phyloP scores from a whole-genome alignment of 1,140 invertebrate genomes.

The Luehdorfia chinensis region DNA sequence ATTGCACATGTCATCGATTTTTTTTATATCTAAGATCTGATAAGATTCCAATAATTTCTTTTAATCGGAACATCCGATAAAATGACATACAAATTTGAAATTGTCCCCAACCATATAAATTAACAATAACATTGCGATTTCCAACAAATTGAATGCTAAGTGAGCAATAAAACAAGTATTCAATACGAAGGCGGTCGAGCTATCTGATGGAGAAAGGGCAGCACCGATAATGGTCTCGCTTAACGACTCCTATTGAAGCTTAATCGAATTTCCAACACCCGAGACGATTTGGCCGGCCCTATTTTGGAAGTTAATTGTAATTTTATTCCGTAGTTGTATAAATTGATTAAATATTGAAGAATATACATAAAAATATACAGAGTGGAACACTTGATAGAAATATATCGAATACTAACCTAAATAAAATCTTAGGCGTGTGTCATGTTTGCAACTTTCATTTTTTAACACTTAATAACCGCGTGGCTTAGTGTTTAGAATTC shows the following conservation, averaged over 20 bases:
- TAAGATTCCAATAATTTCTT: no score
- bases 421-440: neutral
- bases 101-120: no score
- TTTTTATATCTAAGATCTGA: no score
- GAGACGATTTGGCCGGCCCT: neutral
- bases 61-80: no score
- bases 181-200: neutral
- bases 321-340: no score
- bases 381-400: neutral
- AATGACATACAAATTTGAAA: no score
- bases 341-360: no score
- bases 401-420: neutral
- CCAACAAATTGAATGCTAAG: slow-evolving; percentile 9
- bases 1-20: no score
- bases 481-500: no score
- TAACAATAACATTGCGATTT: no score
- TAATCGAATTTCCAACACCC: neutral
- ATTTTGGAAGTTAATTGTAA: neutral
- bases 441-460: slow-evolving; percentile 5
- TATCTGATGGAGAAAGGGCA: slow-evolving; percentile 1
- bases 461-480: no score
- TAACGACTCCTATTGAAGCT: neutral
- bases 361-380: neutral
- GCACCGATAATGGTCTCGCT: neutral
- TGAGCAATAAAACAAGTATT: neutral